These are phyloP conservation scores for Myrmecophaga tridactyla DNA, from an alignment of 2,113 vertebrate genomes.

Conservation along the genomic window DNA sequence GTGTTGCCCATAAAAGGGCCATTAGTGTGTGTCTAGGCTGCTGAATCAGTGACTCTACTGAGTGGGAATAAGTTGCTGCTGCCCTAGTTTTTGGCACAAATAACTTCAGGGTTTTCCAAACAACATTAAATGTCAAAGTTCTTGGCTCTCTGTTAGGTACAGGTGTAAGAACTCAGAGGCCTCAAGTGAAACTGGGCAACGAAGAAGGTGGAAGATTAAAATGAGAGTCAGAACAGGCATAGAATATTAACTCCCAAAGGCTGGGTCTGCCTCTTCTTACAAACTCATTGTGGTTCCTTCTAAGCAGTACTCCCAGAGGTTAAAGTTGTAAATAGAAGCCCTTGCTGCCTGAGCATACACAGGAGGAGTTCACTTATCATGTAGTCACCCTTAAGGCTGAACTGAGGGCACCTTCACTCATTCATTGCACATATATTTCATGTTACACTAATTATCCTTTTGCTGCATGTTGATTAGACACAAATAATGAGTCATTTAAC, in stretches of 20 bases:
- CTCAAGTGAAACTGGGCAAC: neutral
- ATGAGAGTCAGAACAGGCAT: neutral
- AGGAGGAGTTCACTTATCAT: rapidly evolving
- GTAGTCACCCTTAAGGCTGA: neutral
- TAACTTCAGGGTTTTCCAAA: slow-evolving; percentile 31
- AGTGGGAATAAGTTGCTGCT: neutral
- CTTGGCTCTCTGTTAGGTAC: neutral
- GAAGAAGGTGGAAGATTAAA: neutral
- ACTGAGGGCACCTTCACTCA: neutral
- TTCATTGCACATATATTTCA: neutral
- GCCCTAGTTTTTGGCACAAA: slow-evolving; percentile 19
- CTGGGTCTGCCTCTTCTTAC: neutral
- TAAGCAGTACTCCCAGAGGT: no score
- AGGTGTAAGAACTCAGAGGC: neutral
- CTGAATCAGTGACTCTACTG: neutral
- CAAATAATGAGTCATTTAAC: neutral
- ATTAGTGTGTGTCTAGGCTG: neutral
- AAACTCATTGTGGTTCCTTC: neutral
- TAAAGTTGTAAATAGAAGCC: neutral
- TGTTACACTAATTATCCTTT: neutral
- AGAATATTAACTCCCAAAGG: neutral
- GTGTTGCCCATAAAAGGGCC: slow-evolving; percentile 43
- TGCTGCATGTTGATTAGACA: neutral
- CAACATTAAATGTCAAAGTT: neutral
- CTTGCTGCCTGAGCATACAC: neutral